Conservation (phyloP, 2,113 vertebrate species). For the Prunella fulvescens region DNA sequence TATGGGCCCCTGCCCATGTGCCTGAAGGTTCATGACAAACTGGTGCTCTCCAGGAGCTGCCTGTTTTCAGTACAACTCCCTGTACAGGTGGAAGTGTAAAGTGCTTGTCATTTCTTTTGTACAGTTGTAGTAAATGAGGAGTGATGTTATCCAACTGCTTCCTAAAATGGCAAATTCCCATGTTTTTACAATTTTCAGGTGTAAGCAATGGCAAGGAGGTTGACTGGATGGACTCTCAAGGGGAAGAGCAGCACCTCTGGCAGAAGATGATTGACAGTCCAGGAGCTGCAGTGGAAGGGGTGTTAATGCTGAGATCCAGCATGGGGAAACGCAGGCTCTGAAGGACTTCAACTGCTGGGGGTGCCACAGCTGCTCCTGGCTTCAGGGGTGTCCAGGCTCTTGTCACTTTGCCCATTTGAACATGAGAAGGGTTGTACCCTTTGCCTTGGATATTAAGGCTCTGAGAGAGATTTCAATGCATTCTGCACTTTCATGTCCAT, state of each 20-base stretch:
- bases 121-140: background rate
- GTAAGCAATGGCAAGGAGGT: conserved; percentile 88
- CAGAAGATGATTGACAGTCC: conserved; percentile 91
- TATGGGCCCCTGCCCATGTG: background rate
- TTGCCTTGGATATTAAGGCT: background rate
- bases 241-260: conserved; percentile 91
- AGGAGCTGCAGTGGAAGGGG: conserved; percentile 85
- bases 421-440: background rate
- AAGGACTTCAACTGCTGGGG: background rate
- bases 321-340: conserved; percentile 83
- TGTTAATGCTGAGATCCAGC: conserved; percentile 90
- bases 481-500: background rate
- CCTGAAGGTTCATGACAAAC: background rate
- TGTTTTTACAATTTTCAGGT: conserved; percentile 71
- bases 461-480: background rate
- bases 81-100: background rate
- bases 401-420: background rate
- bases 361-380: background rate
- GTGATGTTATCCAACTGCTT: background rate
- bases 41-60: background rate
- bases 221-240: conserved; percentile 94
- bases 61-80: background rate
- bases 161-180: background rate
- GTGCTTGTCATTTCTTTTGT: background rate
- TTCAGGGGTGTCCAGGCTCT: background rate